Conservation (phyloP, 2,888 invertebrate genomes). For the Drosophila longiperda region DNA sequence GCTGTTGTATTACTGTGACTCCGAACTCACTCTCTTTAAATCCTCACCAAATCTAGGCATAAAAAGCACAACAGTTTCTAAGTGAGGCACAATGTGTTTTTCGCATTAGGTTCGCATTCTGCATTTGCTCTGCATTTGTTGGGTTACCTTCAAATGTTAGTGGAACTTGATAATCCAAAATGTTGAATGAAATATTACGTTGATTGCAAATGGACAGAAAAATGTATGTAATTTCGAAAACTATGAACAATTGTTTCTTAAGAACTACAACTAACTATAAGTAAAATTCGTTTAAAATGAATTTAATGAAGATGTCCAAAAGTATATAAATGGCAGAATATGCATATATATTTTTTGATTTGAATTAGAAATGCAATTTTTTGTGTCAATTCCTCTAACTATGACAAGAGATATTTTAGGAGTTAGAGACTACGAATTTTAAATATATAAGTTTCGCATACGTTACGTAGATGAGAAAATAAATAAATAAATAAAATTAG, state of each 20-base stretch:
- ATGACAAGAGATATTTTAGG: not conserved
- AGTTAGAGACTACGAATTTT: not conserved
- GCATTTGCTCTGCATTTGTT: constrained; percentile 22
- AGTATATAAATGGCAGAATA: no score
- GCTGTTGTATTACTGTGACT: constrained; percentile 10
- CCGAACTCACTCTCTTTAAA: constrained; percentile 34
- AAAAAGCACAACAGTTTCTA: constrained; percentile 37
- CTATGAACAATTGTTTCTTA: not conserved
- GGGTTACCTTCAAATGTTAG: constrained; percentile 9
- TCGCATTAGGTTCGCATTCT: constrained; percentile 17
- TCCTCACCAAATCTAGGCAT: constrained; percentile 48
- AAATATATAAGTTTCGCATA: not conserved
- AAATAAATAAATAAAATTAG: not conserved
- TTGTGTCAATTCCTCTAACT: not conserved
- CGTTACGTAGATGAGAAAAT: not conserved
- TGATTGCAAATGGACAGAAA: not conserved
- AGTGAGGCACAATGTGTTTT: constrained; percentile 18
- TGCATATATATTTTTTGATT: no score
- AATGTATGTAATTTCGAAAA: not conserved
- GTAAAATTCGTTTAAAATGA: not conserved
- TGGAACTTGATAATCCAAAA: constrained; percentile 6
- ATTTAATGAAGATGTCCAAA: no score
- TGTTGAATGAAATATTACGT: not conserved
- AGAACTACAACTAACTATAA: not conserved
- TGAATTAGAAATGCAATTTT: not conserved